Percentiles rank a stretch among this genome's conserved stretches.
These are phyloP conservation scores for Australoheros facetus DNA, from an alignment of 2,797 vertebrate species.

Conservation along the genomic window DNA sequence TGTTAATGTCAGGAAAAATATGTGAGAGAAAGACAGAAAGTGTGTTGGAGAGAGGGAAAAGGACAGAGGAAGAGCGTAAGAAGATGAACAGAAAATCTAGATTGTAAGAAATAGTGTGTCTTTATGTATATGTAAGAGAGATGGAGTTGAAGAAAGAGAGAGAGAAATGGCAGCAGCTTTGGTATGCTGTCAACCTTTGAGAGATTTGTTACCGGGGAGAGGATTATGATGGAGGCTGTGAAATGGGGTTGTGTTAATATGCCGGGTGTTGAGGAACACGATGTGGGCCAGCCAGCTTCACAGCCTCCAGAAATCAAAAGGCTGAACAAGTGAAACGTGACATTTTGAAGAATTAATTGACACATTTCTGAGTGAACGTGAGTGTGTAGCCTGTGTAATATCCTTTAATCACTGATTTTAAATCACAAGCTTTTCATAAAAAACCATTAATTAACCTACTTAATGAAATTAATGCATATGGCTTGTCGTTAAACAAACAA, in stretches of 20 bases:
- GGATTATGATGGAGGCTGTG: slow-evolving; percentile 68
- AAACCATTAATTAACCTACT: slow-evolving; percentile 44
- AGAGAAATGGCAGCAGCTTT: slow-evolving; percentile 57
- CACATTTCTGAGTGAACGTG: not conserved
- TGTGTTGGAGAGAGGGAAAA: slow-evolving; percentile 7
- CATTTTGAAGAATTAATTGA: slow-evolving; percentile 49
- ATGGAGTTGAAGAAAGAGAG: slow-evolving; percentile 21
- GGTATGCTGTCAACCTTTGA: slow-evolving; percentile 67
- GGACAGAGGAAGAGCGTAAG: slow-evolving; percentile 1
- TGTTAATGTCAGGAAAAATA: slow-evolving; percentile 68
- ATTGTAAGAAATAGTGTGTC: slow-evolving; percentile 40
- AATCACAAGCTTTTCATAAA: slow-evolving; percentile 37
- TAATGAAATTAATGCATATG: slow-evolving; percentile 29
- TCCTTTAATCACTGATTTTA: slow-evolving; percentile 41
- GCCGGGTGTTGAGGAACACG: slow-evolving; percentile 57
- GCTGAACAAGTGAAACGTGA: slow-evolving; percentile 49
- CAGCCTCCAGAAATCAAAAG: slow-evolving; percentile 59
- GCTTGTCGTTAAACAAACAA: slow-evolving; percentile 30
- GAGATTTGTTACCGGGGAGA: slow-evolving; percentile 74
- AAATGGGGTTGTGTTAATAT: slow-evolving; percentile 75
- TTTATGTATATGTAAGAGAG: slow-evolving; percentile 52
- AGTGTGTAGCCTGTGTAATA: not conserved
- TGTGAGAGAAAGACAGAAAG: slow-evolving; percentile 22
- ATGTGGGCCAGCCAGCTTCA: slow-evolving; percentile 59
- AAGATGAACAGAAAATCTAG: slow-evolving; percentile 45